phyloP scores from a whole-genome alignment of 1,140 invertebrate species.

The Pseudomyrmex dendroicus region DNA sequence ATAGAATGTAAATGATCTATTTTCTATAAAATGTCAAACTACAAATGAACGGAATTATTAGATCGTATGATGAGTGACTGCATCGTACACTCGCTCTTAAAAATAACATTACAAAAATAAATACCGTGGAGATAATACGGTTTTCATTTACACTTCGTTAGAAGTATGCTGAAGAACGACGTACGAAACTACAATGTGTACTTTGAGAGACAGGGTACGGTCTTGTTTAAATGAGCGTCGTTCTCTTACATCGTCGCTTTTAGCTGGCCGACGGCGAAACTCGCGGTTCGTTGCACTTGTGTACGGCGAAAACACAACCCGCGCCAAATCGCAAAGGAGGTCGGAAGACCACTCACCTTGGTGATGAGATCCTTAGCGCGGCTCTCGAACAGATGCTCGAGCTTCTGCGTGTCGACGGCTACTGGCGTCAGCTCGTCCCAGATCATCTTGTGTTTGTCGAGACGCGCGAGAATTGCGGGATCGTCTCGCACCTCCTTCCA shows the following conservation, averaged over 20 bases:
- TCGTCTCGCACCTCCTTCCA: conserved; percentile 98
- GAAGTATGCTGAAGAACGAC: conserved; percentile 6
- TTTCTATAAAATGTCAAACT: no score
- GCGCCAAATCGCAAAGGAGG: background rate
- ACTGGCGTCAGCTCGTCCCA: conserved; percentile 97
- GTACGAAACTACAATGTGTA: background rate
- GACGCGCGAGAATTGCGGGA: conserved; percentile 89
- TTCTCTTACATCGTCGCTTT: background rate
- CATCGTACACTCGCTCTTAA: background rate
- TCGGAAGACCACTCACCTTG: conserved; percentile 90
- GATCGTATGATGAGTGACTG: background rate
- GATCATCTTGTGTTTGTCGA: conserved; percentile 90
- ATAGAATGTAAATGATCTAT: background rate
- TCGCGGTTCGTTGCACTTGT: conserved; percentile 14
- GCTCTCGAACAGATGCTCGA: conserved; percentile 99
- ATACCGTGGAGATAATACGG: background rate
- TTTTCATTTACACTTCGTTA: background rate
- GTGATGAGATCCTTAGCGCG: conserved; percentile 97
- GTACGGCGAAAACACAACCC: conserved; percentile 8
- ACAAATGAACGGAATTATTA: no score
- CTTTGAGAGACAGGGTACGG: background rate
- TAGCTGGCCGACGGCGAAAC: background rate
- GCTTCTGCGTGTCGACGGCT: conserved; percentile 95
- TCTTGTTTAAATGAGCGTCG: conserved; percentile 30
- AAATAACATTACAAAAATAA: conserved; percentile 1